Base-by-base conservation (phyloP, 2,888 invertebrate species). In the Coremacera marginata region DNA sequence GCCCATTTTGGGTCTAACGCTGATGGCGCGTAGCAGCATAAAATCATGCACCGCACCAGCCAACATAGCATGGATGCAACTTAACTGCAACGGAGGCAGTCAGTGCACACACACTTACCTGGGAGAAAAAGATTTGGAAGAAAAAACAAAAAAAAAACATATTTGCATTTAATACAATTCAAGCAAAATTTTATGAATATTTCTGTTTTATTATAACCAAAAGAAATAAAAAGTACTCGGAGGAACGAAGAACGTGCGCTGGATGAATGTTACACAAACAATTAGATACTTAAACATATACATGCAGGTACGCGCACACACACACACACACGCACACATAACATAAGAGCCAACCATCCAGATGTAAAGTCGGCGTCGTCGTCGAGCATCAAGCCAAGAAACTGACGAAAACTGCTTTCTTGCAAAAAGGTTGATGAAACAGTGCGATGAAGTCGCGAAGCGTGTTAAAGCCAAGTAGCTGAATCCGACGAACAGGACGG, bases 101-200 rank as follows among this genome's bases (percentile, higher is more conserved):
- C 34, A 63, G 49, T 37, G 37, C 37, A 37, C 37, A 37, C 51
- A 31, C 70, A 52, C 70, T 51, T 52, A 70, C 51, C 70, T 52
- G 70, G 52, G 31, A 52, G 5, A 16, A 52, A n/a, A 55, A n/a
- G 25, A 22, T 22, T 7, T 37, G 9, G 37, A 67, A 9, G 9
- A 67, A 16, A 22, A 67, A 4, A 60, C 11, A 25, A 9, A 60
- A 27, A 19, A 55, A n/a, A 57, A 70, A 27, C 62, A 31, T 31
- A 63, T 51, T 49, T 31, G 31, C 25, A 51, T 73, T 65, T 73
- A 51, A 63, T 63, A 65, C 73, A 73, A 73, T 73, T 73, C 73
- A 73, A 63, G 63, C 63, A 52, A 52, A 73, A 73, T 73, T 63
- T 51, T 63, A 22, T 37, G 44, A 44, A 44, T 44, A 60, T 73